phyloP scores from a whole-genome alignment of 2,113 vertebrate species.

The Merops nubicus region DNA sequence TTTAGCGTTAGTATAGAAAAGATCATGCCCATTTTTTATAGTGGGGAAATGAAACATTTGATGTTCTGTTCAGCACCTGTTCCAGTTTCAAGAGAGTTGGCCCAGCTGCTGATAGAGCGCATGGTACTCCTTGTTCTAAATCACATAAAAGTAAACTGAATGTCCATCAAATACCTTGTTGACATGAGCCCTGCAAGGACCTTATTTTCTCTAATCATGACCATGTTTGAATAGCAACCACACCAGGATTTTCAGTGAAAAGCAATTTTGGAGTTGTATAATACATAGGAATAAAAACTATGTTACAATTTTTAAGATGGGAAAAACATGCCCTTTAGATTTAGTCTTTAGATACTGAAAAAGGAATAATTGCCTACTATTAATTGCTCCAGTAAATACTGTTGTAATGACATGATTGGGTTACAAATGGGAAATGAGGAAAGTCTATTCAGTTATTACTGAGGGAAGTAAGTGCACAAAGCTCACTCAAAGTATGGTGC shows the following conservation, averaged over 20 bases:
- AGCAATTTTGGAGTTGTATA: background rate
- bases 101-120: background rate
- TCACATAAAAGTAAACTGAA: background rate
- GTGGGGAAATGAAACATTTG: background rate
- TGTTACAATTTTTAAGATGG: background rate
- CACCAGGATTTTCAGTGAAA: background rate
- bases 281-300: background rate
- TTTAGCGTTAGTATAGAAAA: constrained; percentile 3
- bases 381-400: background rate
- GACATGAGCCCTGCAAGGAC: background rate
- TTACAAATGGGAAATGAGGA: background rate
- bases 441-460: background rate
- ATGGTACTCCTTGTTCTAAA: background rate
- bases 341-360: background rate
- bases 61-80: background rate
- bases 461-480: background rate
- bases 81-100: background rate
- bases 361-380: background rate
- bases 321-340: background rate
- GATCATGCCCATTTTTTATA: background rate
- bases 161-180: background rate
- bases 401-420: background rate
- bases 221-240: background rate
- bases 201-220: background rate
- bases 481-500: fast-evolving